Evolutionary conservation across 2,888 invertebrate genomes (phyloP), one percentile per base, ranked within the genome.

Genomic region (Drosophila sordidula): DNA sequence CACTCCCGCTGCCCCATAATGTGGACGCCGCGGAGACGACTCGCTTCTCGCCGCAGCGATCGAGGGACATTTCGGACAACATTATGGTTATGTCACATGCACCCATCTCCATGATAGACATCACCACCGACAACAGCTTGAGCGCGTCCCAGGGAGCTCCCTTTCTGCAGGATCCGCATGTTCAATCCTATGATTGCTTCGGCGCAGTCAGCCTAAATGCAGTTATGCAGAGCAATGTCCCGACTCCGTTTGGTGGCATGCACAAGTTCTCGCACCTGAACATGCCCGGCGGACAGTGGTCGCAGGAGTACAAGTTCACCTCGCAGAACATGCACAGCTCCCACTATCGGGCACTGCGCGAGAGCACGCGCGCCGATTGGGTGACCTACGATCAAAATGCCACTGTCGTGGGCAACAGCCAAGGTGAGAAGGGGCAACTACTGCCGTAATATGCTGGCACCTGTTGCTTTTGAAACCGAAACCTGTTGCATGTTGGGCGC

Each of bases 201-300:
- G 95, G 95, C 2, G 94, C 95, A 8, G 93, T 96, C 0, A 95
- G 93, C 88, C 92, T 96, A 8, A 94, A 94, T 69, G 94, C 95
- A 2, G 94, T 94, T 0, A 96, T 96, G 96, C 96, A 96, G 89
- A 95, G 94, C 65, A 96, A 95, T 91, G 96, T 96, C 0, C 96
- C 96, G 0, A 94, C 94, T 65, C 96, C 96, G 1, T 95, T 94
- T 74, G 93, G 93, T 71, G 94, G 94, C 1, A 93, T 93, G 71
- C 92, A 93, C 71, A 90, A 90, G 59, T 93, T 91, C 68, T 94
- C 94, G n/a, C 95, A 95, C 84, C 92, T 95, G n/a, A 95, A 95
- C 78, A 96, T 96, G 95, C 96, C 96, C 0, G 95, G 96, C 1
- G 95, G 96, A 1, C 95, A 95, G 70, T 95, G 95, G 94, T 94